These are phyloP conservation scores for Lochmaea crataegi DNA, from an alignment of 2,888 invertebrate genomes.

Conservation along the genomic window DNA sequence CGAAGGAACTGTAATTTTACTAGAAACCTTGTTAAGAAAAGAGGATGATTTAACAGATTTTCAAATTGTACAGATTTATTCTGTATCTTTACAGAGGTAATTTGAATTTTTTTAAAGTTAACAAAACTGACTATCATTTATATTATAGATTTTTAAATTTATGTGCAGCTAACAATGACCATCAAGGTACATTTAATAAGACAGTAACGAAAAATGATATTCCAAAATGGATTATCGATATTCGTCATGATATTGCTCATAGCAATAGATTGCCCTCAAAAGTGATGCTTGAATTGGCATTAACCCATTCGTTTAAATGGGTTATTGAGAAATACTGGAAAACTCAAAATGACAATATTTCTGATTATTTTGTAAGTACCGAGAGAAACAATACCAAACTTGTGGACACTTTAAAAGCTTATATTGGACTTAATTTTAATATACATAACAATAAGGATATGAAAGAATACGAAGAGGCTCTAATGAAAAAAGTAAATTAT, in stretches of 20 bases:
- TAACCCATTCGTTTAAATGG: slow-evolving; percentile 75
- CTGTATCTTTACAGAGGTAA: slow-evolving; percentile 74
- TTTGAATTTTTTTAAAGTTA: not conserved
- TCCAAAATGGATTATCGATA: slow-evolving; percentile 83
- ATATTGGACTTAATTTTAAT: slow-evolving; percentile 45
- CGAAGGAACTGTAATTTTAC: slow-evolving; percentile 70
- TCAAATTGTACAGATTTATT: slow-evolving; percentile 71
- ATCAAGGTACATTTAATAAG: slow-evolving; percentile 64
- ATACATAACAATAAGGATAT: slow-evolving; percentile 49
- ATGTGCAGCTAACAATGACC: slow-evolving; percentile 59
- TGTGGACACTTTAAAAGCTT: slow-evolving; percentile 31
- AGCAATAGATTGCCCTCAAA: slow-evolving; percentile 75
- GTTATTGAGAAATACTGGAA: slow-evolving; percentile 76
- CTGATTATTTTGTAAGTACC: slow-evolving; percentile 36
- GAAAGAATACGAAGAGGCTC: slow-evolving; percentile 53
- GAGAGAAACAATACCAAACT: slow-evolving; percentile 39
- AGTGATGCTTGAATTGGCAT: slow-evolving; percentile 72
- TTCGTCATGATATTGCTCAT: slow-evolving; percentile 84
- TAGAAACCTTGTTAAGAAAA: slow-evolving; percentile 67
- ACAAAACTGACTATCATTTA: slow-evolving; percentile 2
- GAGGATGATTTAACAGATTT: slow-evolving; percentile 63
- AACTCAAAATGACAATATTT: slow-evolving; percentile 63
- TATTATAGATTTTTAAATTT: slow-evolving; percentile 61
- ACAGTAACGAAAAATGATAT: slow-evolving; percentile 75
- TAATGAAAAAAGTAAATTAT: slow-evolving; percentile 40